Conservation (phyloP, 2,888 invertebrate species). For the Sinhomidia bicolor region DNA sequence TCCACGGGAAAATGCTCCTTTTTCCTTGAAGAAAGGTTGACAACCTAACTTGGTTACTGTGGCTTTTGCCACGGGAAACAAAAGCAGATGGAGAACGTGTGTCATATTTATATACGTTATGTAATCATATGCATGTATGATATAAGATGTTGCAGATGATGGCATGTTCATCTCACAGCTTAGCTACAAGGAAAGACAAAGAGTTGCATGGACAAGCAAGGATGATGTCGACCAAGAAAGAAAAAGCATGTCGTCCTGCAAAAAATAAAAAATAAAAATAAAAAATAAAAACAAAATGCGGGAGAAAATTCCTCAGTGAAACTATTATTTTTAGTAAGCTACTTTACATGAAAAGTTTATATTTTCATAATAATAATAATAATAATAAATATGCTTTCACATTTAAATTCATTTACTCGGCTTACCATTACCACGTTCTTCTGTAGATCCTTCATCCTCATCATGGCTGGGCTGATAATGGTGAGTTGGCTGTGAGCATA, state of each 20-base stretch:
- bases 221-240: neutral
- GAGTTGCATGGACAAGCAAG: neutral
- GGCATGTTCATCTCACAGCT: no score
- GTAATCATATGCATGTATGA: no score
- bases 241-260: neutral
- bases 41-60: slow-evolving; percentile 36
- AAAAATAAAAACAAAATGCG: neutral
- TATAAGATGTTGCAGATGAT: no score
- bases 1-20: neutral
- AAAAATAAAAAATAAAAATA: neutral
- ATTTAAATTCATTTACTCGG: neutral
- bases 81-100: neutral
- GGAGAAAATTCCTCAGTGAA: neutral
- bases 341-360: neutral
- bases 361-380: neutral
- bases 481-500: no score
- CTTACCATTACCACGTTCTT: neutral
- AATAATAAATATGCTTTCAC: slow-evolving; percentile 4
- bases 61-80: neutral
- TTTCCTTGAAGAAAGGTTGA: slow-evolving; percentile 5
- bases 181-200: neutral
- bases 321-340: neutral
- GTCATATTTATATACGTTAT: no score
- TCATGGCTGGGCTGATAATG: no score
- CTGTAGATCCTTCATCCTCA: neutral